phyloP scores from a whole-genome alignment of 2,888 invertebrate species.

The Oscheius sp. region DNA sequence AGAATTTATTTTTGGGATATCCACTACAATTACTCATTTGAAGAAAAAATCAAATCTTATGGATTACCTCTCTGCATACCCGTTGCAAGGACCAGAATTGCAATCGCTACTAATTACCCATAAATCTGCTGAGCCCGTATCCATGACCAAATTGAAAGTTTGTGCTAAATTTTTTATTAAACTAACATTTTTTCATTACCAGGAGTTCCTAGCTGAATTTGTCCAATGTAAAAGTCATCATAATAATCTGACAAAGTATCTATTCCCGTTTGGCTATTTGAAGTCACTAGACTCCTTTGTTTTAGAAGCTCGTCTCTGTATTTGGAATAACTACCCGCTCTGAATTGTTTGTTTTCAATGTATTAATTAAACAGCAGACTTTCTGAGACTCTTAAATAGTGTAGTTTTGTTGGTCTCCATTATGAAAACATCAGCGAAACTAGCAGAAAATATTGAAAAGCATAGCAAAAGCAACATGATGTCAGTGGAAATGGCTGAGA shows the following conservation, averaged over 20 bases:
- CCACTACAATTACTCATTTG: slow-evolving; percentile 20
- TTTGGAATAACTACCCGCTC: neutral
- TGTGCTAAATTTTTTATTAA: slow-evolving; percentile 47
- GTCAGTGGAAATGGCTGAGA: neutral
- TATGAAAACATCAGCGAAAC: neutral
- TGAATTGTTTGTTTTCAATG: neutral
- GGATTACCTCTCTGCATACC: slow-evolving; percentile 9
- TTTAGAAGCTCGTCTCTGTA: neutral
- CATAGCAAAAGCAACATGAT: neutral
- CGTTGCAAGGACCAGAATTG: slow-evolving; percentile 33
- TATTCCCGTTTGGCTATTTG: slow-evolving; percentile 27
- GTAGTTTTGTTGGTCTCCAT: slow-evolving; percentile 1
- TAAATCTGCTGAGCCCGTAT: slow-evolving; percentile 60
- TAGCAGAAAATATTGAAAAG: neutral
- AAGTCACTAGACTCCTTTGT: neutral
- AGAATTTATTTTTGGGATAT: slow-evolving; percentile 56
- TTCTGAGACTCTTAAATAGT: neutral
- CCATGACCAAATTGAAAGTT: slow-evolving; percentile 52
- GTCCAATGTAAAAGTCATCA: slow-evolving; percentile 62
- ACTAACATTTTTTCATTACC: too few species aligned
- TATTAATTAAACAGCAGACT: neutral
- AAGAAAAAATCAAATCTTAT: neutral
- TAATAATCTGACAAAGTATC: slow-evolving; percentile 56
- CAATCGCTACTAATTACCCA: slow-evolving; percentile 59
- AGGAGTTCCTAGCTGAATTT: slow-evolving; percentile 60